A percentile compares a stretch with the other conserved stretches of the same genome.
Conservation (phyloP, 2,113 vertebrate genomes). For the Pelodiscus sinensis region DNA sequence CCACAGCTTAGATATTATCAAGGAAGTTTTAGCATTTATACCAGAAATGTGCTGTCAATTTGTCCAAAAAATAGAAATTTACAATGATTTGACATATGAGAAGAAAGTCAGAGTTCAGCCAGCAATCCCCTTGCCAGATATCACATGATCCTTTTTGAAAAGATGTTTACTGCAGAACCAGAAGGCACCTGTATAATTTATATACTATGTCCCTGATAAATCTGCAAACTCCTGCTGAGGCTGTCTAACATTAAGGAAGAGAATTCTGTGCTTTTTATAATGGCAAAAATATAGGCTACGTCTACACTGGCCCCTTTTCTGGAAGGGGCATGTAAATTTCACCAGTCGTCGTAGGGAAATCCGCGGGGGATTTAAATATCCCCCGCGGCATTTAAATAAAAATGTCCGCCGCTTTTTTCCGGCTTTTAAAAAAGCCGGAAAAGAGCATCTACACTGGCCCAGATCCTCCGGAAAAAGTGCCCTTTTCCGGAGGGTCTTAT, state of each 20-base stretch:
- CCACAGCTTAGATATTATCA: background rate
- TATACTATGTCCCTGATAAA: background rate
- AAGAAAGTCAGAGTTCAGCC: background rate
- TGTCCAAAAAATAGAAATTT: background rate
- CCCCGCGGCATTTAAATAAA: too few species aligned
- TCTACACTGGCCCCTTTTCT: too few species aligned
- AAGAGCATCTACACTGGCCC: too few species aligned
- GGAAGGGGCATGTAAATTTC: too few species aligned
- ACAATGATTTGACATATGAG: background rate
- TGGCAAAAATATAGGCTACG: fast-evolving
- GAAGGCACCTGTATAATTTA: background rate
- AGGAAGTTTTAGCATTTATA: fast-evolving
- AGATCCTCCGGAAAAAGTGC: too few species aligned
- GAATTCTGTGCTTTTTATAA: background rate
- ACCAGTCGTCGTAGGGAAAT: too few species aligned
- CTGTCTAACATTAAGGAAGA: background rate
- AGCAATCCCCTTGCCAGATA: background rate
- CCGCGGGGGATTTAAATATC: too few species aligned
- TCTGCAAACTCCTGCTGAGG: background rate
- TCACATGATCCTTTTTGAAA: background rate
- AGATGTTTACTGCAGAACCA: background rate
- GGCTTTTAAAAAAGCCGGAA: too few species aligned
- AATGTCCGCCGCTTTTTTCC: too few species aligned
- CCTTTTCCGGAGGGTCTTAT: too few species aligned
- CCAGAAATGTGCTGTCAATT: background rate